Evolutionary conservation across 1,140 invertebrate genomes (phyloP), one percentile per base, ranked within the genome.

Genomic region (Euwallacea fornicatus): DNA sequence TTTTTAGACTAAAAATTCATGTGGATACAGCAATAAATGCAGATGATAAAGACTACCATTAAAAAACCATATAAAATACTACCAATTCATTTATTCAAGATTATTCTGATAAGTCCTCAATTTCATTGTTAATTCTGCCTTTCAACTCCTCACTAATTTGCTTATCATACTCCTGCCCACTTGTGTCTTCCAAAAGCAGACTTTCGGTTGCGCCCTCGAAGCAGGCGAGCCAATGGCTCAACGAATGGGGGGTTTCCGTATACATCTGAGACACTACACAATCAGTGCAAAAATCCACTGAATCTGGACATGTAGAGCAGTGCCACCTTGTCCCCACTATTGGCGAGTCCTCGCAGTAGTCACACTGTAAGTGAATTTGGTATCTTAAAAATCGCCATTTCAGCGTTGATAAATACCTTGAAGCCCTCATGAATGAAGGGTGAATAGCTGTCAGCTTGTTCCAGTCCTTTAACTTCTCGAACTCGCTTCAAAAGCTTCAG

Each of bases 321-420:
- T 91, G 89, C 90, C 90, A 93, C 64, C 90, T 83, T 6, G 85
- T 85, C 10, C 89, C 89, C 42, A 84, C 81, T 53, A 93, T 87
- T 8, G 90, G 90, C 13, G 88, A 85, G 74, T 87, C 85, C 9
- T 84, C 81, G 78, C 91, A 93, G 16, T 84, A 80, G 70, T 86
- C 84, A 80, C 91, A 93, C 86, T 90, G 73, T 66, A 85, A 76
- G 13, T 11, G 0, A 33, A 61, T 41, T 61, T 6, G n/a, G 13
- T 42, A 47, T 64, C 8, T 11, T 55, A 42, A 13, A 15, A 15
- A 47, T 50, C 21, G 33, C 9, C 8, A 50, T 7, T 0, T 50
- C 13, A 64, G 9, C 11, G 4, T 50, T 64, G 50, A n/a, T 64
- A 50, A 33, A 60, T 61, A 71, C 73, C 73, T 66, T 74, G 47